Conservation (phyloP, 2,797 vertebrate genomes). For the Macrochelys suwanniensis region DNA sequence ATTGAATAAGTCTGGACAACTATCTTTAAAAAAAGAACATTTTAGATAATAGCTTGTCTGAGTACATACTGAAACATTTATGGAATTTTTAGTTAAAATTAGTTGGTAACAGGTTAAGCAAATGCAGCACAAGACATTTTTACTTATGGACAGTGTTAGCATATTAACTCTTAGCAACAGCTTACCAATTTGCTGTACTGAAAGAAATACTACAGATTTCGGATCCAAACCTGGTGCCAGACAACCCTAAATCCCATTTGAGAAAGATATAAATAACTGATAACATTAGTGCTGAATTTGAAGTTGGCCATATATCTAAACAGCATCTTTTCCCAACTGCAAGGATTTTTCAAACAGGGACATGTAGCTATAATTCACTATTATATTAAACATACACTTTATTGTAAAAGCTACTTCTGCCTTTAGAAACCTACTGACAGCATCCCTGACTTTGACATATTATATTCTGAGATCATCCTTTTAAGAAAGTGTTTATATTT, state of each 20-base stretch:
- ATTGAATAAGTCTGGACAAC: slow-evolving; percentile 11
- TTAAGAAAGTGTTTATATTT: neutral
- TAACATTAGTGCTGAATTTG: neutral
- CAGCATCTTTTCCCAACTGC: neutral
- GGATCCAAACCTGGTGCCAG: neutral
- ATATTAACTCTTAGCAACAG: accelerated
- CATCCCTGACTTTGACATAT: neutral
- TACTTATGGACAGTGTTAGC: neutral
- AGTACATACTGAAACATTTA: slow-evolving; percentile 21
- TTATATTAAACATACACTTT: accelerated
- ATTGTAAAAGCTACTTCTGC: neutral
- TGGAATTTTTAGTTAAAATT: neutral
- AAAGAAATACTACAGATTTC: neutral
- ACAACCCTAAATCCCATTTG: neutral
- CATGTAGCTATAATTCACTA: neutral
- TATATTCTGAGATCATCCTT: neutral
- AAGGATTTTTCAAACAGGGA: neutral
- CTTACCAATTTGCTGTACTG: neutral
- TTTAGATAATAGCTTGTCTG: slow-evolving; percentile 28
- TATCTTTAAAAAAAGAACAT: neutral
- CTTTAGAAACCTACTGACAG: neutral
- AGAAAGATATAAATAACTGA: neutral
- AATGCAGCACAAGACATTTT: neutral
- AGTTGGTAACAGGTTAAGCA: neutral
- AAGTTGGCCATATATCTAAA: neutral